Evolutionary conservation across 2,888 invertebrate genomes (phyloP).

Genomic region (Candidula unifasciata): DNA sequence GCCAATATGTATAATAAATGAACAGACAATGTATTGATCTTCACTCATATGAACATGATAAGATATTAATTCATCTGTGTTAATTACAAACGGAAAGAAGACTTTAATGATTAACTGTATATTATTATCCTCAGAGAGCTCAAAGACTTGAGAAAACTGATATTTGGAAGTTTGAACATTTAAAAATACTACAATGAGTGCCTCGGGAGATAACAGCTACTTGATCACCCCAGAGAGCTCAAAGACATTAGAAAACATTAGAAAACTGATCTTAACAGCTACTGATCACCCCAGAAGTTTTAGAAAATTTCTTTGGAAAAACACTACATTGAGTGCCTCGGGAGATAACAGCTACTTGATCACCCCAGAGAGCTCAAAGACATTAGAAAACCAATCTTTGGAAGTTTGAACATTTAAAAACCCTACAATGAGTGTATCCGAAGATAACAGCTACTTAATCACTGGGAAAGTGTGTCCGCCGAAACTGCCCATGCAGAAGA

Average conservation of each 20-base stretch:
- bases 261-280: background rate
- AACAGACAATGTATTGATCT: too few relatives aligned
- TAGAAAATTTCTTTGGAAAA: background rate
- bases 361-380: background rate
- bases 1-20: too few relatives aligned
- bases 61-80: too few relatives aligned
- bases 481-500: conserved; percentile 32
- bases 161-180: background rate
- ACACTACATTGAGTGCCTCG: background rate
- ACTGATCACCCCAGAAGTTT: background rate
- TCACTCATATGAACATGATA: too few relatives aligned
- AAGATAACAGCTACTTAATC: conserved; percentile 42
- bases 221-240: background rate
- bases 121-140: background rate
- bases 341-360: conserved; percentile 41
- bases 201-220: conserved; percentile 33
- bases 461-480: conserved; percentile 46
- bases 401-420: background rate
- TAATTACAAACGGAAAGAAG: too few relatives aligned
- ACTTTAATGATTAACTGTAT: background rate
- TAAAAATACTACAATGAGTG: background rate
- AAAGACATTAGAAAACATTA: background rate
- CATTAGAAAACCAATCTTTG: background rate
- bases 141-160: background rate
- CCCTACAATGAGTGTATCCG: background rate